Percentiles rank a stretch among this genome's conserved stretches.
Evolutionary conservation across 2,888 invertebrate genomes (phyloP).

Genomic region (Elgonia sp.): DNA sequence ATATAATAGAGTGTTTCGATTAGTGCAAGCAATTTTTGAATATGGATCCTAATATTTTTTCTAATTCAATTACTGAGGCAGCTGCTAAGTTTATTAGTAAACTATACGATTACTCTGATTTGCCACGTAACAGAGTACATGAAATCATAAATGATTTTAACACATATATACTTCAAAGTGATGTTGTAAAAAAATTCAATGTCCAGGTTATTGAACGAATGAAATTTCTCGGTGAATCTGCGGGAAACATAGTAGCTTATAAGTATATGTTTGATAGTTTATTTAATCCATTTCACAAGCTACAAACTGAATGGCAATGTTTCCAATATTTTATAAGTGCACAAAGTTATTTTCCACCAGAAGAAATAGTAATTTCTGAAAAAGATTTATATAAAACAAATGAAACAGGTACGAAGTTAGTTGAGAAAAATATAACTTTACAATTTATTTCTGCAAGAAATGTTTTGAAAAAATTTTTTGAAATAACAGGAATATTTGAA

Average conservation of each 20-base stretch:
- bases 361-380: neutral
- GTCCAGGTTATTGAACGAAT: neutral
- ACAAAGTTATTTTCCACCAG: neutral
- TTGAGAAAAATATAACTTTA: neutral
- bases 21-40: no score
- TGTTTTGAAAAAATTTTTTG: neutral
- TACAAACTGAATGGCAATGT: neutral
- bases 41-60: neutral
- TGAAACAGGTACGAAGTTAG: neutral
- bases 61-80: neutral
- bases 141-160: neutral
- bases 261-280: neutral
- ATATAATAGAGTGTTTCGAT: neutral
- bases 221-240: neutral
- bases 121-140: neutral
- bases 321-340: neutral
- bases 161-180: no score
- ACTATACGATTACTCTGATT: neutral
- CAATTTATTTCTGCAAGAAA: neutral
- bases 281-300: neutral
- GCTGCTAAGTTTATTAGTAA: neutral
- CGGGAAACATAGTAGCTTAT: neutral
- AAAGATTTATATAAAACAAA: neutral
- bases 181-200: no score
- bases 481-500: neutral